These are phyloP conservation scores for Uloborus plumipes DNA, from an alignment of 2,888 invertebrate genomes.

Conservation along the genomic window DNA sequence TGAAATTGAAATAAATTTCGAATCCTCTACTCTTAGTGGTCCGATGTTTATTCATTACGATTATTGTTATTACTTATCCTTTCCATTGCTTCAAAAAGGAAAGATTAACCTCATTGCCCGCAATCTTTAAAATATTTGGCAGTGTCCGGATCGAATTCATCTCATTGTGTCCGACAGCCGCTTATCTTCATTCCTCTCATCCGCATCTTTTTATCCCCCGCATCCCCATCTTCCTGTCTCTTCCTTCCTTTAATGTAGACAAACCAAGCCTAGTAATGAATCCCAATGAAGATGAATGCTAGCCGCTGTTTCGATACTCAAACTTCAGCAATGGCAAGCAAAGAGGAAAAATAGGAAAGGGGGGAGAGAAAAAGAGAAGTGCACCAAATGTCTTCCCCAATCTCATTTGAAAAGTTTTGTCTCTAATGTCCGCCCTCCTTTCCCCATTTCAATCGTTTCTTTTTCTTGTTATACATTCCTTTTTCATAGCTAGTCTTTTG, in stretches of 20 bases:
- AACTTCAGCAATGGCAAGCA: slow-evolving; percentile 39
- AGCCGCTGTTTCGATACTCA: slow-evolving; percentile 53
- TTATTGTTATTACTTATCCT: slow-evolving; percentile 41
- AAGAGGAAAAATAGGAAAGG: neutral
- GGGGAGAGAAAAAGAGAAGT: slow-evolving; percentile 1
- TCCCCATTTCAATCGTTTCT: slow-evolving; percentile 15
- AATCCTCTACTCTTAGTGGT: neutral
- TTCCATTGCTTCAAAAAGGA: slow-evolving; percentile 42
- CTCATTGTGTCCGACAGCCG: slow-evolving; percentile 28
- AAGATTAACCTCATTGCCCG: slow-evolving; percentile 53
- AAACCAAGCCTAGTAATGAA: slow-evolving; percentile 57
- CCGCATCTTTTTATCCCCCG: slow-evolving; percentile 32
- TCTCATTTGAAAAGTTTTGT: slow-evolving; percentile 63
- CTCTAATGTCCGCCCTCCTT: slow-evolving; percentile 42
- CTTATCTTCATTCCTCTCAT: slow-evolving; percentile 42
- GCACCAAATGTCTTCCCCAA: slow-evolving; percentile 51
- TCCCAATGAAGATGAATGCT: slow-evolving; percentile 62
- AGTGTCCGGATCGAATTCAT: slow-evolving; percentile 49
- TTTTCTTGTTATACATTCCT: slow-evolving; percentile 35
- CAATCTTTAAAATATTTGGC: slow-evolving; percentile 54
- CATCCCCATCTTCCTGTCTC: slow-evolving; percentile 41
- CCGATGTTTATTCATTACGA: slow-evolving; percentile 16
- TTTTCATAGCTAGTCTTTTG: slow-evolving; percentile 20
- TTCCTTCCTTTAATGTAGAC: slow-evolving; percentile 51
- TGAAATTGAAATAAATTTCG: no score